phyloP scores from a whole-genome alignment of 1,140 invertebrate species.

The Venustaconcha ellipsiformis region DNA sequence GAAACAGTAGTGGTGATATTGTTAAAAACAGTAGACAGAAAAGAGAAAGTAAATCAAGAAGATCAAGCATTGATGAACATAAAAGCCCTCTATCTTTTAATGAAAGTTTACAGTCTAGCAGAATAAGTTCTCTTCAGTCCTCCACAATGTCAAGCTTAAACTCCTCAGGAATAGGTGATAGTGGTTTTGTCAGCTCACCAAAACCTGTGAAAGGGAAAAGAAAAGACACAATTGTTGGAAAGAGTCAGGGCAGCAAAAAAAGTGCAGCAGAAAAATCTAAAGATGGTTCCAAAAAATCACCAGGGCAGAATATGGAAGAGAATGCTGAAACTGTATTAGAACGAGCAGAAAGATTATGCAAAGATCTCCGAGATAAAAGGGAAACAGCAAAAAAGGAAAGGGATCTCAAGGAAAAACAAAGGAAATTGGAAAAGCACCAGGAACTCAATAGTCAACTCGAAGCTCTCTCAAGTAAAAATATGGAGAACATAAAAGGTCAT shows the following conservation, averaged over 20 bases:
- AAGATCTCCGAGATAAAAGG: conserved; percentile 28
- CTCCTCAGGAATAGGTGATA: too few species aligned
- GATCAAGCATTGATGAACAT: too few species aligned
- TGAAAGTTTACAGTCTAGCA: too few species aligned
- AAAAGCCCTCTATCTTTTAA: too few species aligned
- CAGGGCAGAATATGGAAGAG: conserved; percentile 3
- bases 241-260: background rate
- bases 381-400: conserved; percentile 25
- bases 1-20: too few species aligned
- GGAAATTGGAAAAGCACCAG: conserved; percentile 25
- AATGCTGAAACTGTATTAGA: conserved; percentile 26
- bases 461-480: conserved; percentile 18
- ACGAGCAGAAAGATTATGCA: conserved; percentile 30
- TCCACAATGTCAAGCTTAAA: too few species aligned
- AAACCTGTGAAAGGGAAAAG: background rate
- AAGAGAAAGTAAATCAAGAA: too few species aligned
- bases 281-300: background rate
- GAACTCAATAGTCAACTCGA: conserved; percentile 25
- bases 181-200: background rate
- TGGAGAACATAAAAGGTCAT: conserved; percentile 18
- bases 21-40: too few species aligned
- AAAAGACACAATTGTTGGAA: background rate
- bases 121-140: too few species aligned
- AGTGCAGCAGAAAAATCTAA: background rate
- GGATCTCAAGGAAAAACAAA: conserved; percentile 20